Conservation (phyloP, 2,113 vertebrate species). For the Psilopsiagon aurifrons region DNA sequence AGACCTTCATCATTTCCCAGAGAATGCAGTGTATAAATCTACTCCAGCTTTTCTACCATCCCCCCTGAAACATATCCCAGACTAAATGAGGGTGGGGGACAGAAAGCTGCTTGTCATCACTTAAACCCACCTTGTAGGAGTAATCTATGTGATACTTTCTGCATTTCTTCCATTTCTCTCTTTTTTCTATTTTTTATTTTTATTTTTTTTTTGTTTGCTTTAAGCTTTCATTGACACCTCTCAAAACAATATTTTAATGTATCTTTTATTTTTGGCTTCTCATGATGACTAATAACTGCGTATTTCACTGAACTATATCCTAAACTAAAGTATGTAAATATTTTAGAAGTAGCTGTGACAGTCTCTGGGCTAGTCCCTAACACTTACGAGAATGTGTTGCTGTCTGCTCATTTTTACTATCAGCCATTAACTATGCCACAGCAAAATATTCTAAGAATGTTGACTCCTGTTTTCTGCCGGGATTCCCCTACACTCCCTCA, state of each 20-base stretch:
- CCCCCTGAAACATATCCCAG: neutral
- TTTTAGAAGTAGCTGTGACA: neutral
- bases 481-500: neutral
- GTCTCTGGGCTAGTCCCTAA: neutral
- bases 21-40: neutral
- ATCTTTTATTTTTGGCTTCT: neutral
- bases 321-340: neutral
- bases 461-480: neutral
- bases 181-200: too few species aligned
- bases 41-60: neutral
- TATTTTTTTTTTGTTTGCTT: neutral
- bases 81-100: accelerated
- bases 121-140: neutral
- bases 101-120: neutral
- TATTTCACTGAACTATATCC: neutral
- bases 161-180: accelerated
- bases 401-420: neutral
- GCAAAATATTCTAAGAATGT: neutral
- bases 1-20: neutral
- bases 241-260: neutral
- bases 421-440: neutral
- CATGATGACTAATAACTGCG: neutral
- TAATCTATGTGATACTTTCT: neutral
- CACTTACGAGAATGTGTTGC: accelerated
- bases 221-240: neutral